Evolutionary conservation across 2,888 invertebrate species (phyloP).

Genomic region (Spilarctia lutea): DNA sequence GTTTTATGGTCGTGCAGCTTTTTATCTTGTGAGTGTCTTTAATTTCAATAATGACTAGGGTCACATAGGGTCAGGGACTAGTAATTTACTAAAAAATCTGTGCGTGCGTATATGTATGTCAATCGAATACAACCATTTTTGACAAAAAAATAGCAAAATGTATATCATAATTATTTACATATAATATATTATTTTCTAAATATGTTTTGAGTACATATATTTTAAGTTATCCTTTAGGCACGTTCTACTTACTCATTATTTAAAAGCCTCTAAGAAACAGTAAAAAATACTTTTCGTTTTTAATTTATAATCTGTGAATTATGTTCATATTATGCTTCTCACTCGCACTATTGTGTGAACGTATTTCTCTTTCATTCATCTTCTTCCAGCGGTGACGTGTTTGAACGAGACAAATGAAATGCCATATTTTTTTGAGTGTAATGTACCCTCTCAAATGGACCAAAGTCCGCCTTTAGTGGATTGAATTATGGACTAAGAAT

Average conservation of each 20-base stretch:
- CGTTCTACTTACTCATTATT: neutral
- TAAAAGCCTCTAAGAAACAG: neutral
- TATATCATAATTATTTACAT: too few relatives aligned
- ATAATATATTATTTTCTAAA: neutral
- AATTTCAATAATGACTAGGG: too few relatives aligned
- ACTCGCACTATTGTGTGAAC: neutral
- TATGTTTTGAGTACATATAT: neutral
- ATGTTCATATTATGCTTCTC: neutral
- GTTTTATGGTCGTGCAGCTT: slow-evolving; percentile 8
- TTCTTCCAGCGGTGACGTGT: neutral
- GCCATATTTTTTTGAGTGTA: slow-evolving; percentile 2
- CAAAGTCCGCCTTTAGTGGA: neutral
- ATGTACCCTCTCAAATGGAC: slow-evolving; percentile 4
- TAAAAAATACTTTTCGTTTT: neutral
- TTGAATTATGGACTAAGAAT: slow-evolving; percentile 1
- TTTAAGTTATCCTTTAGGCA: neutral
- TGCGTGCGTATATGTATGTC: neutral
- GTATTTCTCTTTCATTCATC: neutral
- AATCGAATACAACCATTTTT: too few relatives aligned
- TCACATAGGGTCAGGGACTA: too few relatives aligned
- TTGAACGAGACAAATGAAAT: slow-evolving; percentile 1
- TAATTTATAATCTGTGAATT: neutral
- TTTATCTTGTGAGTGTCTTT: slow-evolving; percentile 8
- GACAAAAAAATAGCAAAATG: too few relatives aligned
- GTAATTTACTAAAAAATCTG: neutral